A percentile compares a stretch with the other conserved stretches of the same genome.
Evolutionary conservation across 2,113 vertebrate species (phyloP).

Genomic region (Dryoscopus gambensis): DNA sequence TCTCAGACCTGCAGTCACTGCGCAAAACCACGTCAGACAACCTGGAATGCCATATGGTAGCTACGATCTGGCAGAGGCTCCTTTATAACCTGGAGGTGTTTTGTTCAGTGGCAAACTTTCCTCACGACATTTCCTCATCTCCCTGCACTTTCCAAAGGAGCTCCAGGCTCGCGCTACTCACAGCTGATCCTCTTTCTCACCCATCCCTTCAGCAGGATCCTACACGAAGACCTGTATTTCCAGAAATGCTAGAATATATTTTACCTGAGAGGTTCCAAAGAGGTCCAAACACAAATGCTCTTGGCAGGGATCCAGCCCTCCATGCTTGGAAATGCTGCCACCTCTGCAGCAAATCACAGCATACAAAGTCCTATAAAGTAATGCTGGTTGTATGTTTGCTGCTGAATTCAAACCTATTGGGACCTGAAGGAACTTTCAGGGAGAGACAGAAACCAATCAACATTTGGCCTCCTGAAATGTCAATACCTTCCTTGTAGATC

Average conservation of each 20-base stretch:
- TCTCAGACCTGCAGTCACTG: neutral
- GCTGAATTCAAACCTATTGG: neutral
- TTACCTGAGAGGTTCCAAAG: neutral
- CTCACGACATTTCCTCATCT: neutral
- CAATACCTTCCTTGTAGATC: neutral
- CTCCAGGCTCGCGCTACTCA: neutral
- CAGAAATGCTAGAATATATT: neutral
- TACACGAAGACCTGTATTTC: neutral
- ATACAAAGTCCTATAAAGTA: neutral
- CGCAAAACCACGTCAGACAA: neutral
- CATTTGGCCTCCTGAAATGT: neutral
- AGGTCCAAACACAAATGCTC: neutral
- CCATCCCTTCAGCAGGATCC: neutral
- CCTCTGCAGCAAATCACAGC: neutral
- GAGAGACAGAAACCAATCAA: neutral
- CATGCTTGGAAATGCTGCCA: neutral
- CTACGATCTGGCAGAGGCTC: neutral
- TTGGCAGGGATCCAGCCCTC: neutral
- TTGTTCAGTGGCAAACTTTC: neutral
- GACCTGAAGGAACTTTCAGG: neutral
- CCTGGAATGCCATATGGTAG: slow-evolving; percentile 19
- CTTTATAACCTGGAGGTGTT: neutral
- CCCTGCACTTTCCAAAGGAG: neutral
- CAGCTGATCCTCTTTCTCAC: neutral
- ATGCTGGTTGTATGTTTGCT: neutral